Conservation (phyloP, 1,140 invertebrate genomes). For the Sycophila sp. region DNA sequence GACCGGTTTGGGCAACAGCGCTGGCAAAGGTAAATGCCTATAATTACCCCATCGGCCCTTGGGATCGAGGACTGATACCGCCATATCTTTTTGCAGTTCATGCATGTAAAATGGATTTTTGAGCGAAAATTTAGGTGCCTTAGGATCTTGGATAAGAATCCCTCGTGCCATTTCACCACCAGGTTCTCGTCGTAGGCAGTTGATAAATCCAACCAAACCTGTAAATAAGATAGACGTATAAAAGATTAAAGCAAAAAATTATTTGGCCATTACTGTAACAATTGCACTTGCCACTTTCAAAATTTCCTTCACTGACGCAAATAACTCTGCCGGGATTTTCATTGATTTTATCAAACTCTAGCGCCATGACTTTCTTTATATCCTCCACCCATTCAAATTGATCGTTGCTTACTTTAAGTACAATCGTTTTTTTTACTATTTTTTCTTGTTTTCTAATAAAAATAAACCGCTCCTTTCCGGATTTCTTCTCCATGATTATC, state of each 20-base stretch:
- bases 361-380: conserved; percentile 67
- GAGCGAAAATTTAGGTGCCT: conserved; percentile 73
- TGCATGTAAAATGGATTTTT: conserved; percentile 71
- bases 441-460: conserved; percentile 53
- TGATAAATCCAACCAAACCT: conserved; percentile 85
- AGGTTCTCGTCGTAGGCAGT: conserved; percentile 78
- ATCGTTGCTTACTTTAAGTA: conserved; percentile 53
- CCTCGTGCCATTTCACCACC: conserved; percentile 72
- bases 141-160: conserved; percentile 73
- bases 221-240: conserved; percentile 63
- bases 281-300: conserved; percentile 64
- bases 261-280: conserved; percentile 62
- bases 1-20: conserved; percentile 58
- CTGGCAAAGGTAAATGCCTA: conserved; percentile 71
- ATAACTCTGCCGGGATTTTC: conserved; percentile 57
- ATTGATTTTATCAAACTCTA: conserved; percentile 53
- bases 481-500: conserved; percentile 51
- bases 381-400: conserved; percentile 66
- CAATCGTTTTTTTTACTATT: conserved; percentile 37
- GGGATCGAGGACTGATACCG: conserved; percentile 77
- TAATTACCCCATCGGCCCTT: conserved; percentile 81
- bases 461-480: conserved; percentile 51
- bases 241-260: conserved; percentile 53
- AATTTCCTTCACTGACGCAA: conserved; percentile 71
- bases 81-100: conserved; percentile 77